phyloP scores from a whole-genome alignment of 2,113 vertebrate species.

The Ibidorhyncha struthersii region DNA sequence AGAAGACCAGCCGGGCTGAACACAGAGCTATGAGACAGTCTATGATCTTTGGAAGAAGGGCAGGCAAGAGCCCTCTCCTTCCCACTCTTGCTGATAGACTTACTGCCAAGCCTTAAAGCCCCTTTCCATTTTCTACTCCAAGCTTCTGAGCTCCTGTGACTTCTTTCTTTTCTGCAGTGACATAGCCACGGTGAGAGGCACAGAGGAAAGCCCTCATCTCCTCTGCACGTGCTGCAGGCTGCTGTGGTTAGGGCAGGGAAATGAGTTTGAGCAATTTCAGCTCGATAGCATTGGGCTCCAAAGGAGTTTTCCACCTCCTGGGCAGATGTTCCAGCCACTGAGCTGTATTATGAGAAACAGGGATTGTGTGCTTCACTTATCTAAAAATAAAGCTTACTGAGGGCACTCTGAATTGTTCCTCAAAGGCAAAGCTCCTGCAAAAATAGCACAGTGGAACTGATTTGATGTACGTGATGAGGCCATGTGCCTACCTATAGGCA shows the following conservation, averaged over 20 bases:
- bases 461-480: neutral
- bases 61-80: neutral
- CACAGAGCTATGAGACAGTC: too few species aligned
- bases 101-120: neutral
- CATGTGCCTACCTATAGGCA: neutral
- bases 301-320: constrained; percentile 13
- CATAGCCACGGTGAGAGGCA: neutral
- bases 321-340: constrained; percentile 14
- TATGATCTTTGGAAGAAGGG: too few species aligned
- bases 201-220: neutral
- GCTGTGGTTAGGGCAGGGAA: neutral
- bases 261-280: neutral
- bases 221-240: neutral
- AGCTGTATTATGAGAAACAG: neutral
- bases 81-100: neutral
- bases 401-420: neutral
- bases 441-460: neutral
- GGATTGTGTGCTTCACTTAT: neutral
- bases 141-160: neutral
- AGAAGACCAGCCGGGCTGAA: too few species aligned
- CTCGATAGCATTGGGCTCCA: neutral
- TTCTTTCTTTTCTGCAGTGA: neutral
- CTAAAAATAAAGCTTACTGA: constrained; percentile 25
- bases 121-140: neutral
- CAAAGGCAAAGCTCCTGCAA: neutral